Evolutionary conservation across 2,113 vertebrate species (phyloP).

Genomic region (Ictalurus furcatus): DNA sequence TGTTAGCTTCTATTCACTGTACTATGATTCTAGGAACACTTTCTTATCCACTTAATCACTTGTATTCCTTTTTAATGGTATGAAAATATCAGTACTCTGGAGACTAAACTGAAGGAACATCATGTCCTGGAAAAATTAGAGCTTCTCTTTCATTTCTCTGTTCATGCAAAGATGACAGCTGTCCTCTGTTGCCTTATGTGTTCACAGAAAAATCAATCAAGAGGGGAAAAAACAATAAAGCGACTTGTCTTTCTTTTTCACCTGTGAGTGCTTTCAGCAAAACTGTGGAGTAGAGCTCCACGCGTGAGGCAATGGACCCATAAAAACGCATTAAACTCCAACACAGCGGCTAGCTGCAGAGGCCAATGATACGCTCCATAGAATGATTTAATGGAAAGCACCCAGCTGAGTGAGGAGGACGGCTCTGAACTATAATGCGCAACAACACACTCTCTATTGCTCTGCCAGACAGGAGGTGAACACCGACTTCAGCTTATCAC

Average conservation of each 20-base stretch:
- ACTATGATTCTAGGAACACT: background rate
- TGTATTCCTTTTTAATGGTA: constrained; percentile 14
- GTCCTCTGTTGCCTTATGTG: background rate
- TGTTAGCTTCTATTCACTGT: background rate
- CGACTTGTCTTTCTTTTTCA: constrained; percentile 33
- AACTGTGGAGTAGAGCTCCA: constrained; percentile 13
- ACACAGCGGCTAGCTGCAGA: constrained; percentile 31
- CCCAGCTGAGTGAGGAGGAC: constrained; percentile 31
- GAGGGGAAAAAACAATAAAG: constrained; percentile 1
- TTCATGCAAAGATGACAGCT: background rate
- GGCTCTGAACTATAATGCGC: constrained; percentile 29
- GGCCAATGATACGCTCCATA: constrained; percentile 45
- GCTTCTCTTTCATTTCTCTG: constrained; percentile 2
- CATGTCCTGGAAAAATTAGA: constrained; percentile 8
- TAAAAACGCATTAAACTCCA: constrained; percentile 45
- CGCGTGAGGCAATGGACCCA: constrained; percentile 17
- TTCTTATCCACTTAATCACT: background rate
- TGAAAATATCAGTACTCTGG: constrained; percentile 43
- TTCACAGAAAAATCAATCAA: background rate
- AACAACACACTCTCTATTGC: constrained; percentile 24
- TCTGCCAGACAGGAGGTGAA: constrained; percentile 39
- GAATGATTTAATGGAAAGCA: constrained; percentile 47
- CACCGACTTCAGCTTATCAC: background rate
- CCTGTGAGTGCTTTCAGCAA: constrained; percentile 33
- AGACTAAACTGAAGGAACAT: background rate